Percentiles rank a stretch among this genome's conserved stretches.
Evolutionary conservation across 1,140 invertebrate species (phyloP).

Genomic region (Andricus grossulariae): DNA sequence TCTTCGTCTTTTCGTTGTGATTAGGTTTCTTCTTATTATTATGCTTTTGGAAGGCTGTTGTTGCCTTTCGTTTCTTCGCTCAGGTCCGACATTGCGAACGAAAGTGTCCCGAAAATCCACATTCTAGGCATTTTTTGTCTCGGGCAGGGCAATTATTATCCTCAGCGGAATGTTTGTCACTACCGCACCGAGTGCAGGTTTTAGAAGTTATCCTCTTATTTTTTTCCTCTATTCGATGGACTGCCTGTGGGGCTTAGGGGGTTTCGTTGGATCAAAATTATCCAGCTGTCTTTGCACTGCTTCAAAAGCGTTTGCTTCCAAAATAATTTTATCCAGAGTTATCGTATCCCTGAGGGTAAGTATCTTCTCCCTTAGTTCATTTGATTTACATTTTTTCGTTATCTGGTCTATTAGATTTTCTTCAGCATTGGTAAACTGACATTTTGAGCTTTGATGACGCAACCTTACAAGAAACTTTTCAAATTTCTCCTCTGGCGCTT

Average conservation of each 20-base stretch:
- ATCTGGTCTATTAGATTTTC: neutral
- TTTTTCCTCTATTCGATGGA: neutral
- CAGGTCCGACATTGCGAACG: neutral
- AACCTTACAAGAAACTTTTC: neutral
- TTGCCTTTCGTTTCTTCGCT: no score
- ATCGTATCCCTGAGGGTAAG: neutral
- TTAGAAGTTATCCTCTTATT: no score
- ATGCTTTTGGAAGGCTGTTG: neutral
- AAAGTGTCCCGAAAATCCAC: neutral
- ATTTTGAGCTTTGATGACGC: neutral
- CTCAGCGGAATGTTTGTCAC: neutral
- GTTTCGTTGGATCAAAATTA: neutral
- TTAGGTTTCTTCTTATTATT: neutral
- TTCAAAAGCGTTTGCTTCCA: neutral
- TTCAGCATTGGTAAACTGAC: neutral
- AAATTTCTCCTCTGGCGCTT: neutral
- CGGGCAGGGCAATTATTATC: neutral
- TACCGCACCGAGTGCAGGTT: neutral
- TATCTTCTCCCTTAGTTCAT: neutral
- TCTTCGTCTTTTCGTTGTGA: neutral
- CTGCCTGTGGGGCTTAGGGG: neutral
- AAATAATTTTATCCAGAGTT: neutral
- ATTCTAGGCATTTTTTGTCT: no score
- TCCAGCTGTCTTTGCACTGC: neutral
- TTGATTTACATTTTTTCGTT: neutral